Conservation (phyloP, 2,888 invertebrate genomes). For the Protophormia terraenovae region DNA sequence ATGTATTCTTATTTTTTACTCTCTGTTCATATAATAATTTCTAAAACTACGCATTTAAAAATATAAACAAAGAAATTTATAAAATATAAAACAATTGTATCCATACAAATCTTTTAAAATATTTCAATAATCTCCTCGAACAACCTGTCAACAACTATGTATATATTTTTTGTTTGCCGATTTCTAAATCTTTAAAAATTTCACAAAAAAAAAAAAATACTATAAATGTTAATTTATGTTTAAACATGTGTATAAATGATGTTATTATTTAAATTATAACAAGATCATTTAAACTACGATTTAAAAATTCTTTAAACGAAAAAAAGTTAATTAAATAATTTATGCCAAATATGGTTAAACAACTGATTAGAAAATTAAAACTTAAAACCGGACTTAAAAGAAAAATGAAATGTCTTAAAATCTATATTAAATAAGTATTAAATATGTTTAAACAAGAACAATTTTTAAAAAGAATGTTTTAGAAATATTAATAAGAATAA, state of each 20-base stretch:
- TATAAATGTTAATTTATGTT: not conserved
- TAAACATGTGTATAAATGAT: not conserved
- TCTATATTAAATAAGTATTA: not conserved
- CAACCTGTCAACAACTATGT: not conserved
- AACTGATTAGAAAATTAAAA: not conserved
- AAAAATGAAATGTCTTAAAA: not conserved
- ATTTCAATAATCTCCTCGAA: not conserved
- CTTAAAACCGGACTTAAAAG: not conserved
- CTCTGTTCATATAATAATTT: too few relatives aligned
- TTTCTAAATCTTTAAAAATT: not conserved
- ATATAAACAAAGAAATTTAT: not conserved
- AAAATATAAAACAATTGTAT: not conserved
- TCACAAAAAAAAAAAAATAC: not conserved
- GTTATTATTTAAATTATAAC: not conserved
- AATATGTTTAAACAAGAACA: too few relatives aligned
- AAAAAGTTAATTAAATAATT: not conserved
- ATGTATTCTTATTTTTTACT: too few relatives aligned
- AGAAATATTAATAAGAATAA: not conserved
- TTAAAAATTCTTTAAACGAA: not conserved
- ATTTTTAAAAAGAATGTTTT: not conserved
- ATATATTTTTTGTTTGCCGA: not conserved
- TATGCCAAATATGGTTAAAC: not conserved
- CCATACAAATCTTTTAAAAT: not conserved
- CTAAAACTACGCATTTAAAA: too few relatives aligned
- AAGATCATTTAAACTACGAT: not conserved